Percentiles rank a stretch among this genome's conserved stretches.
Evolutionary conservation across 2,797 vertebrate genomes (phyloP).

Genomic region (Hydrophis major): DNA sequence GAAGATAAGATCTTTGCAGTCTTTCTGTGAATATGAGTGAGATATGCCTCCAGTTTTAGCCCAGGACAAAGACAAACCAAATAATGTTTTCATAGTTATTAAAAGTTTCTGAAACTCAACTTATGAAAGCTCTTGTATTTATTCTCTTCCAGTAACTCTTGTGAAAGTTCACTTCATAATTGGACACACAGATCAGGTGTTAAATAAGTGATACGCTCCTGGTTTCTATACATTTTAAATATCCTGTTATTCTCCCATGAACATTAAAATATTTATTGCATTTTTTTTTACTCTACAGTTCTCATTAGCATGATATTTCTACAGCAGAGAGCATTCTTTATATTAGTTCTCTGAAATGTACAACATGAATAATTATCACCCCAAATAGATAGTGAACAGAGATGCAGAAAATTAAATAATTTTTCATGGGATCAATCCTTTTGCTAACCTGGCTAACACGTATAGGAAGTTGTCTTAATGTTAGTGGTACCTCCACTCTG

Average conservation of each 20-base stretch:
- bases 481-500: neutral
- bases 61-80: neutral
- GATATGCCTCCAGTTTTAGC: neutral
- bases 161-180: conserved; percentile 57
- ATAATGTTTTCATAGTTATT: neutral
- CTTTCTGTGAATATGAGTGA: neutral
- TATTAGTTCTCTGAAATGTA: neutral
- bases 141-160: conserved; percentile 41
- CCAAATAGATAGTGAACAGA: neutral
- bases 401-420: neutral
- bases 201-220: conserved; percentile 54
- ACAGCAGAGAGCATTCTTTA: neutral
- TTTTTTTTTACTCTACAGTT: neutral
- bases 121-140: conserved; percentile 1
- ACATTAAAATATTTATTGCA: conserved; percentile 10
- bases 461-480: neutral
- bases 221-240: conserved; percentile 51
- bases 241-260: conserved; percentile 34
- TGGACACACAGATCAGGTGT: conserved; percentile 10
- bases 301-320: neutral
- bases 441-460: neutral
- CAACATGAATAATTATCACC: neutral
- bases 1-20: neutral
- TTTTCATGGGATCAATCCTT: neutral
- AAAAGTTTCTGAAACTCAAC: neutral